Base-by-base conservation (phyloP, 2,797 vertebrate genomes). In the Chelon auratus region DNA sequence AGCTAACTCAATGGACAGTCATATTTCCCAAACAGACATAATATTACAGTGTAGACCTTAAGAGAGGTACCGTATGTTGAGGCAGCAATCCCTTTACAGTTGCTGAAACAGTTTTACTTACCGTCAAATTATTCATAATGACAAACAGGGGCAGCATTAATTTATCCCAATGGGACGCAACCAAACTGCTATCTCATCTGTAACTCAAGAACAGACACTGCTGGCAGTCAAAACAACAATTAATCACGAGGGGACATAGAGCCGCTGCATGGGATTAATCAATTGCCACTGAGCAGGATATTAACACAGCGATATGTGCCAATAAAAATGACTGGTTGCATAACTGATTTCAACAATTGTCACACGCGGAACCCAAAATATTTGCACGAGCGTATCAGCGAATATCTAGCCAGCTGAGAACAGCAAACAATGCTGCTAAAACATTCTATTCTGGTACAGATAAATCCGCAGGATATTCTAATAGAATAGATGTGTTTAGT, bases 161-260 rank as follows among this genome's bases (percentile, higher is more conserved):
- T 82, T 81, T 52, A 84, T 71, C 66, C 76, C 15, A 33, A 48
- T 24, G 64, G 77, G 78, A 80, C 47, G 42, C 50, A 47, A 52
- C 39, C 52, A 57, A 87, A 85, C 51, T 69, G 66, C 68, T 56
- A 61, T 71, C 60, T 66, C 15, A 52, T 66, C 11, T 24, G 68
- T 69, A 50, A 68, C 50, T 73, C 14, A 54, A 20, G 53, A 59
- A 24, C 36, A 51, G 43, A 79, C 42, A 65, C 26, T 65, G 55
- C 73, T 80, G 37, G 66, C 30, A 60, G 14, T 57, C 45, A 75
- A 82, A 82, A 75, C 72, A 61, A 64, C 8, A 20, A 57, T 80
- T 75, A 43, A 85, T 72, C 45, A 70, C 56, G n/a, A 47, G 53
- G 54, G 53, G 51, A 75, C 22, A 60, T 54, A 73, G 57, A 53